Conservation (phyloP, 2,888 invertebrate species). For the Leptarthrus brevirostris region DNA sequence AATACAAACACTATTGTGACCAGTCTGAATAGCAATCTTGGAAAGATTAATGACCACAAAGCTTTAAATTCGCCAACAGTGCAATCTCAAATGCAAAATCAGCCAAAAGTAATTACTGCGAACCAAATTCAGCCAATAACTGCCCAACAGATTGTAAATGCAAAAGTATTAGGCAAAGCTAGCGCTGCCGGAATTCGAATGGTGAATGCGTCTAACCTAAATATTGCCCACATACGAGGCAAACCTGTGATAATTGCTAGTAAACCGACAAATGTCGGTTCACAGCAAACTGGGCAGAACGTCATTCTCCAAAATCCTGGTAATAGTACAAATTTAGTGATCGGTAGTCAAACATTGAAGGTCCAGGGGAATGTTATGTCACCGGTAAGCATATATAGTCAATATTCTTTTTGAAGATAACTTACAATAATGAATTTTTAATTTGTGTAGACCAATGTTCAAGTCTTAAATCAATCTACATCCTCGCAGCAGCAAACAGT, state of each 20-base stretch:
- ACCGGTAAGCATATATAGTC: slow-evolving; percentile 50
- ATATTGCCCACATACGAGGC: slow-evolving; percentile 70
- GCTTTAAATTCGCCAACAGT: slow-evolving; percentile 6
- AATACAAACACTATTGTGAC: slow-evolving; percentile 53
- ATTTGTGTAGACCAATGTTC: slow-evolving; percentile 56
- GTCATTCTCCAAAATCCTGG: slow-evolving; percentile 65
- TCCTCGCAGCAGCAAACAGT: slow-evolving; percentile 63
- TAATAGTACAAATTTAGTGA: slow-evolving; percentile 59
- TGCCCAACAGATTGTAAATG: slow-evolving; percentile 67
- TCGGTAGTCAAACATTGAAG: slow-evolving; percentile 65
- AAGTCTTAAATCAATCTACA: slow-evolving; percentile 55
- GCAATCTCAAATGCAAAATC: slow-evolving; percentile 46
- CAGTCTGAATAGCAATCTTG: slow-evolving; percentile 54
- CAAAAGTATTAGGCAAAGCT: slow-evolving; percentile 67
- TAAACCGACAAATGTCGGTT: slow-evolving; percentile 58
- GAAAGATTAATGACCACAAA: slow-evolving; percentile 12
- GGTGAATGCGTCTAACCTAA: slow-evolving; percentile 67
- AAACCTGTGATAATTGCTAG: slow-evolving; percentile 71
- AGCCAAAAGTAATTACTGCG: slow-evolving; percentile 56
- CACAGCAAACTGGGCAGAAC: slow-evolving; percentile 63
- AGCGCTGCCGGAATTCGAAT: slow-evolving; percentile 66
- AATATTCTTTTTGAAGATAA: neutral
- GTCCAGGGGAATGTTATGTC: slow-evolving; percentile 62
- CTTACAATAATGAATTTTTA: neutral
- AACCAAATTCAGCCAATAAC: slow-evolving; percentile 59